Conservation (phyloP, 2,888 invertebrate genomes). For the Taenaris catops region DNA sequence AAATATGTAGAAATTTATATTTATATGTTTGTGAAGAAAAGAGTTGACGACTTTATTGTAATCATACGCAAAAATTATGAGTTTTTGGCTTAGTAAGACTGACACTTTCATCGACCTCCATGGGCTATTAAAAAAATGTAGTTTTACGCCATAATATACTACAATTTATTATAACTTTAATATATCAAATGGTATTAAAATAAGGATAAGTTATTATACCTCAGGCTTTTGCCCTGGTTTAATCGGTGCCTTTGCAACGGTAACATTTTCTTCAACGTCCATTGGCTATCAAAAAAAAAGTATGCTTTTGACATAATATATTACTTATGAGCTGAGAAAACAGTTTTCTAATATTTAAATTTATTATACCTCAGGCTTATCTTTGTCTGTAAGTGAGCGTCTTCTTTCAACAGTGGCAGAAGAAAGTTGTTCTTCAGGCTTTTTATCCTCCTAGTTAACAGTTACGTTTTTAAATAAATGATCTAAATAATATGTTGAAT, state of each 20-base stretch:
- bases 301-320: conserved; percentile 16
- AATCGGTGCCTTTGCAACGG: conserved; percentile 1
- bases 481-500: too few relatives aligned
- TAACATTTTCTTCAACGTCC: conserved; percentile 47
- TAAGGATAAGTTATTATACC: conserved; percentile 10
- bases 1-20: too few relatives aligned
- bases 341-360: background rate
- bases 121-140: conserved; percentile 38
- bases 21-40: too few relatives aligned
- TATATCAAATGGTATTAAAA: background rate
- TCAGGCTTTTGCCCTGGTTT: conserved; percentile 13
- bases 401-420: conserved; percentile 58
- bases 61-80: too few relatives aligned
- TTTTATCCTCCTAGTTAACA: conserved; percentile 31
- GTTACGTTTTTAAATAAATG: background rate
- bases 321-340: conserved; percentile 10
- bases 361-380: conserved; percentile 33
- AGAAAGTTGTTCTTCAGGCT: conserved; percentile 33
- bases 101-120: conserved; percentile 76
- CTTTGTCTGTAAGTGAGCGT: conserved; percentile 66
- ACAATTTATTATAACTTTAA: background rate
- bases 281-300: conserved; percentile 30
- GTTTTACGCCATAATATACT: background rate
- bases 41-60: too few relatives aligned
- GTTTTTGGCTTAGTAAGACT: too few relatives aligned